phyloP scores from a whole-genome alignment of 2,888 invertebrate species.

The Listrodromus nycthemerus region DNA sequence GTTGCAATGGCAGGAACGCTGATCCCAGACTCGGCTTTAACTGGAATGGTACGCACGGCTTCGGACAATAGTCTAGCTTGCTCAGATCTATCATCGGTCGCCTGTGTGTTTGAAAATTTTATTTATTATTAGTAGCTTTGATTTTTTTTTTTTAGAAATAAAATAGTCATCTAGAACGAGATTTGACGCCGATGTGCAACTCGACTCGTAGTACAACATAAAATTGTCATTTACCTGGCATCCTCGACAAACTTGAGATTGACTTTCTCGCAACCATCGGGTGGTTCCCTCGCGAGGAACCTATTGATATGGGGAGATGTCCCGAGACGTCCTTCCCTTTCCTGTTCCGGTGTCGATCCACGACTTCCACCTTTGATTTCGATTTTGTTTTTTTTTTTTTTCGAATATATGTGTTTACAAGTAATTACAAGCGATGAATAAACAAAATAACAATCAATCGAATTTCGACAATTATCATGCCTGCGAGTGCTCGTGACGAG shows the following conservation, averaged over 20 bases:
- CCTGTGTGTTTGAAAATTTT: slow-evolving; percentile 74
- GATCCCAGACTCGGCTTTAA: slow-evolving; percentile 92
- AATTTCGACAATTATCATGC: not conserved
- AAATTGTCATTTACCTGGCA: slow-evolving; percentile 83
- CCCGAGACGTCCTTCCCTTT: slow-evolving; percentile 88
- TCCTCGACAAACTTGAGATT: slow-evolving; percentile 89
- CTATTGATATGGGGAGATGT: slow-evolving; percentile 94
- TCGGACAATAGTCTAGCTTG: slow-evolving; percentile 85
- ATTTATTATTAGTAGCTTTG: not conserved
- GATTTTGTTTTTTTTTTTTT: slow-evolving; percentile 29
- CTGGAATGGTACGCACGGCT: slow-evolving; percentile 90
- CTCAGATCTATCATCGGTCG: slow-evolving; percentile 85
- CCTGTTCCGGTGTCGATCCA: slow-evolving; percentile 91
- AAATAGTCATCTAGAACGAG: not conserved
- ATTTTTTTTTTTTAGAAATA: not conserved
- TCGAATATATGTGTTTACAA: slow-evolving; percentile 24
- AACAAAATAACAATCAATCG: not conserved
- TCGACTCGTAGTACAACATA: not conserved
- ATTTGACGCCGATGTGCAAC: not conserved
- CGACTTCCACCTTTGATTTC: slow-evolving; percentile 88
- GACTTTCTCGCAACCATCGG: slow-evolving; percentile 95
- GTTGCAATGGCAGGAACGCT: slow-evolving; percentile 91
- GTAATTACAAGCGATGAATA: slow-evolving; percentile 32
- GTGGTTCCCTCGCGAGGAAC: slow-evolving; percentile 94
- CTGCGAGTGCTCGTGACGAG: not conserved